These are phyloP conservation scores for Gortyna flavago DNA, from an alignment of 2,888 invertebrate species.

Conservation along the genomic window DNA sequence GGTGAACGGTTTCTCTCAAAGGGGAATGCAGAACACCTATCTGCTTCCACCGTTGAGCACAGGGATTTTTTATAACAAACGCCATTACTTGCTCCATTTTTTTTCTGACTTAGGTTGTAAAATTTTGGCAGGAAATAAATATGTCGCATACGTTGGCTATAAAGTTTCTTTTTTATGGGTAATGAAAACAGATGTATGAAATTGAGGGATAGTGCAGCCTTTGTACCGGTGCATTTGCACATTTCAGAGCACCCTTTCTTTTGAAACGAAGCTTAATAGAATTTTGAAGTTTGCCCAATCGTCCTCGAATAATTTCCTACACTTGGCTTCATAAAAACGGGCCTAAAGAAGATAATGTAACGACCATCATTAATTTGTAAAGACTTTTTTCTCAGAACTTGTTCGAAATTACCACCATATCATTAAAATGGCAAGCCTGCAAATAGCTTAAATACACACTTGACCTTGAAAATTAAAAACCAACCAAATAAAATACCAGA, in stretches of 20 bases:
- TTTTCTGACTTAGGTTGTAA: conserved; percentile 4
- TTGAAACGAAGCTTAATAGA: neutral
- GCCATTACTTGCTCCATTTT: conserved; percentile 34
- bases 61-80: conserved; percentile 45
- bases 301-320: neutral
- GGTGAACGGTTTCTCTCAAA: conserved; percentile 75
- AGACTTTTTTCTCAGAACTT: neutral
- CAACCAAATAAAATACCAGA: conserved; percentile 8
- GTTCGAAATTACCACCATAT: neutral
- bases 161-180: conserved; percentile 8
- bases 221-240: conserved; percentile 13
- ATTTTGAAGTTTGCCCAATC: neutral
- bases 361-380: too few relatives aligned
- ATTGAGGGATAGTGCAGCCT: conserved; percentile 28
- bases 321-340: neutral
- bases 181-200: conserved; percentile 34
- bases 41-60: conserved; percentile 41
- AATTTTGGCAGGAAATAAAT: conserved; percentile 37
- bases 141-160: conserved; percentile 18
- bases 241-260: neutral
- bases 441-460: neutral
- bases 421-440: neutral
- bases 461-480: conserved; percentile 12
- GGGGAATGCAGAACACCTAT: conserved; percentile 73
- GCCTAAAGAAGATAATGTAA: neutral